Evolutionary conservation across 1,140 invertebrate species (phyloP).

Genomic region (Oncopodura yosiiana): DNA sequence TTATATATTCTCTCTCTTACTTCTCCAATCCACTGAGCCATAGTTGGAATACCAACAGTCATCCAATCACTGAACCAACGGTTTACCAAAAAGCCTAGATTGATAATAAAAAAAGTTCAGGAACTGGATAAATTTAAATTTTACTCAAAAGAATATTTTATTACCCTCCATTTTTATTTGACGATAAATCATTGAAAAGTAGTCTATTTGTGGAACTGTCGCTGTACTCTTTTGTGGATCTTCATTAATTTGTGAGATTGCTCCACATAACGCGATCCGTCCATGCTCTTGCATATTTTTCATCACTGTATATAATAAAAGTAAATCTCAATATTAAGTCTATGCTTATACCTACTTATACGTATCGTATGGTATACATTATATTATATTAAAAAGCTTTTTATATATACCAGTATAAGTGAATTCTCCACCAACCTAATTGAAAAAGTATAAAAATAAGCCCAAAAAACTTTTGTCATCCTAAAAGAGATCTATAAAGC

Average conservation of each 20-base stretch:
- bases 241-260: constrained; percentile 41
- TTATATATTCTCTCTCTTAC: constrained; percentile 42
- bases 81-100: constrained; percentile 47
- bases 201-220: constrained; percentile 45
- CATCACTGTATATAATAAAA: too few relatives aligned
- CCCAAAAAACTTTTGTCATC: background rate
- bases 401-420: constrained; percentile 39
- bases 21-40: constrained; percentile 50
- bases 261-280: constrained; percentile 42
- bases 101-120: too few relatives aligned
- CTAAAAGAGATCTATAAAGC: constrained; percentile 1
- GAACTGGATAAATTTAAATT: too few relatives aligned
- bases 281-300: constrained; percentile 41
- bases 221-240: constrained; percentile 34
- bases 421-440: constrained; percentile 43
- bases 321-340: too few relatives aligned
- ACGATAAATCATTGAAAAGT: constrained; percentile 45
- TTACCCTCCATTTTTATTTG: constrained; percentile 55
- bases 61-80: constrained; percentile 44
- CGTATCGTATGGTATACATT: background rate
- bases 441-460: constrained; percentile 1
- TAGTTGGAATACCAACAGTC: constrained; percentile 49
- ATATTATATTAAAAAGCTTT: background rate
- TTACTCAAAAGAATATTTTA: too few relatives aligned
- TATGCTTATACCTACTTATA: too few relatives aligned